These are phyloP conservation scores for Leptosomus discolor DNA, from an alignment of 2,113 vertebrate species.

Conservation along the genomic window DNA sequence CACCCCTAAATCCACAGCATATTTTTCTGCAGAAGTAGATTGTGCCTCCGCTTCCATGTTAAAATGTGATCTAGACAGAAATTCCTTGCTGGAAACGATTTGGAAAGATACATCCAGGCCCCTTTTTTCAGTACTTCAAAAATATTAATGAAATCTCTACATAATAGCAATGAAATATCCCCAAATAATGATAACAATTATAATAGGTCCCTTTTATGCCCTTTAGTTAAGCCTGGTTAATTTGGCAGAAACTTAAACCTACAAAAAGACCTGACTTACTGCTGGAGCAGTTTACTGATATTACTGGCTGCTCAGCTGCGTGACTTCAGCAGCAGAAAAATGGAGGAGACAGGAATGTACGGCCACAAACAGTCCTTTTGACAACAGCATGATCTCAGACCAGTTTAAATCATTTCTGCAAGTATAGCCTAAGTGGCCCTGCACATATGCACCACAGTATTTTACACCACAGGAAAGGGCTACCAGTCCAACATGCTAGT, in stretches of 20 bases:
- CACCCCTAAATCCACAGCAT: not conserved
- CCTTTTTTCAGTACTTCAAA: not conserved
- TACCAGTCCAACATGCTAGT: not conserved
- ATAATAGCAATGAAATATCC: not conserved
- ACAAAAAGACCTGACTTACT: not conserved
- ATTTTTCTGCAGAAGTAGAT: not conserved
- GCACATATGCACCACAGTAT: not conserved
- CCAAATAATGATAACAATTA: not conserved
- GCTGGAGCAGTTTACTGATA: not conserved
- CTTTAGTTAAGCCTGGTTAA: not conserved
- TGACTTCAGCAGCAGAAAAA: not conserved
- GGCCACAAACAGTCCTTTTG: not conserved
- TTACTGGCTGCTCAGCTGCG: not conserved
- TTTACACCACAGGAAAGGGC: not conserved
- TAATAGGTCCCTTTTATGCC: not conserved
- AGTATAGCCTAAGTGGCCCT: not conserved
- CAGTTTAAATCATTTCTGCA: not conserved
- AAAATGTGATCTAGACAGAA: not conserved
- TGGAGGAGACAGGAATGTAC: not conserved
- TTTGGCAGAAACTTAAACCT: not conserved
- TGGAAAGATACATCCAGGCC: not conserved
- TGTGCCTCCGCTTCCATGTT: not conserved
- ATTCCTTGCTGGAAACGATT: not conserved
- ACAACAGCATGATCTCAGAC: not conserved
- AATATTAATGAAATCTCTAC: not conserved